Evolutionary conservation across 2,797 vertebrate species (phyloP).

Genomic region (Pitangus sulphuratus): DNA sequence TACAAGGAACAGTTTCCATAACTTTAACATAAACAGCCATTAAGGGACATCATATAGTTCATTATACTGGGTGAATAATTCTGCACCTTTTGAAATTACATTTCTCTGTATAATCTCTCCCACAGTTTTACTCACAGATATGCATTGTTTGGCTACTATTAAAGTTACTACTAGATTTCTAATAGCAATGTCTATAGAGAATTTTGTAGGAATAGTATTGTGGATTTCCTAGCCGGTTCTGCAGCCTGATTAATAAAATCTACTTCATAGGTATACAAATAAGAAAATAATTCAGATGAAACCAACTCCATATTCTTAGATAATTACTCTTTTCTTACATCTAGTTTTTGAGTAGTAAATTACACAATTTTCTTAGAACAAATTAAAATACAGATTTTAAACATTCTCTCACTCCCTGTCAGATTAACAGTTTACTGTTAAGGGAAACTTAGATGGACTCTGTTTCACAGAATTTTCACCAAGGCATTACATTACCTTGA

Average conservation of each 20-base stretch:
- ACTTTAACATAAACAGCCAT: neutral
- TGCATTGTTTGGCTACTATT: neutral
- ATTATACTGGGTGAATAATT: neutral
- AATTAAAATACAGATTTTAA: neutral
- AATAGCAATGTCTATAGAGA: neutral
- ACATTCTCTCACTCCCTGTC: neutral
- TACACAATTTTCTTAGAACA: neutral
- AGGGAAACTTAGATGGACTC: neutral
- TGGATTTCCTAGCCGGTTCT: neutral
- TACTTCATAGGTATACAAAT: neutral
- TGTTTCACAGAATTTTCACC: slow-evolving; percentile 1
- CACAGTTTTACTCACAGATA: neutral
- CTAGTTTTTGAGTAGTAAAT: slow-evolving; percentile 23
- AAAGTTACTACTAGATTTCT: neutral
- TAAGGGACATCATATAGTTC: neutral
- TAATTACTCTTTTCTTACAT: neutral
- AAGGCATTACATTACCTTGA: neutral
- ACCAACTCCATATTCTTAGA: neutral
- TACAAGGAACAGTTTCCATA: neutral
- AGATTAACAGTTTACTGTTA: neutral
- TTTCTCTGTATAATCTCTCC: neutral
- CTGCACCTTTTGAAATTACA: neutral
- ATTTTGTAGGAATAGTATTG: neutral
- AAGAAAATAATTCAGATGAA: slow-evolving; percentile 40
- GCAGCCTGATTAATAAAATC: slow-evolving; percentile 4